phyloP scores from a whole-genome alignment of 2,797 vertebrate genomes.

The Microchirus variegatus region DNA sequence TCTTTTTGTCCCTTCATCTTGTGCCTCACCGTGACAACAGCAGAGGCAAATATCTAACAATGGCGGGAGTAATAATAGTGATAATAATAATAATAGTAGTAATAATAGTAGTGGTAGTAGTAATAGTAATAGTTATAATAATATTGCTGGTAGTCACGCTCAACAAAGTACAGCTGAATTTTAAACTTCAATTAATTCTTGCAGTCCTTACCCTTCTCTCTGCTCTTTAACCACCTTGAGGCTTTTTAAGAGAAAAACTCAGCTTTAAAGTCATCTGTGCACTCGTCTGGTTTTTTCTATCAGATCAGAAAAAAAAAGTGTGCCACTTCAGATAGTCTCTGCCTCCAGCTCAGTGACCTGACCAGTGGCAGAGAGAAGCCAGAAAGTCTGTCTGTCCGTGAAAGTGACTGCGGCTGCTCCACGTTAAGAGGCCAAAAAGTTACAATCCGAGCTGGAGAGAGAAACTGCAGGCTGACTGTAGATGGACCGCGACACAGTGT shows the following conservation, averaged over 20 bases:
- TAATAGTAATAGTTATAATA: constrained; percentile 59
- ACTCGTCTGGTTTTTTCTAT: constrained; percentile 26
- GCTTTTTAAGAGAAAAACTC: constrained; percentile 14
- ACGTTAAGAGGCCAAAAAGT: constrained; percentile 35
- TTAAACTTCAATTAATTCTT: constrained; percentile 38
- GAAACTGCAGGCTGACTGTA: constrained; percentile 11
- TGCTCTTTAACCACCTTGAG: constrained; percentile 24
- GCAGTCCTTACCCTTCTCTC: constrained; percentile 49
- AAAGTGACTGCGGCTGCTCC: constrained; percentile 46
- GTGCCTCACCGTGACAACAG: constrained; percentile 16
- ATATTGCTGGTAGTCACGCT: constrained; percentile 41
- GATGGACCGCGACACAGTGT: constrained; percentile 11
- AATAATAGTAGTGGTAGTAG: constrained; percentile 65
- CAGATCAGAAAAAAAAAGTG: constrained; percentile 7
- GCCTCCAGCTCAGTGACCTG: constrained; percentile 58
- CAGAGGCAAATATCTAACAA: constrained; percentile 15
- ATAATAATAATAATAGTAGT: constrained; percentile 68
- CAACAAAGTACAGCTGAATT: constrained; percentile 55
- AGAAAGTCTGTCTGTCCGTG: constrained; percentile 46
- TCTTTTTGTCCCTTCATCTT: constrained; percentile 39
- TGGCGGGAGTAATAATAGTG: constrained; percentile 40
- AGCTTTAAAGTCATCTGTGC: constrained; percentile 41
- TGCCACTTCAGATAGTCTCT: constrained; percentile 18
- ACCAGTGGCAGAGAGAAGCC: constrained; percentile 63
- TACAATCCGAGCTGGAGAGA: constrained; percentile 30